Evolutionary conservation across 1,140 invertebrate genomes (phyloP), one percentile per base, ranked within the genome.

Genomic region (Dreissena rostriformis): DNA sequence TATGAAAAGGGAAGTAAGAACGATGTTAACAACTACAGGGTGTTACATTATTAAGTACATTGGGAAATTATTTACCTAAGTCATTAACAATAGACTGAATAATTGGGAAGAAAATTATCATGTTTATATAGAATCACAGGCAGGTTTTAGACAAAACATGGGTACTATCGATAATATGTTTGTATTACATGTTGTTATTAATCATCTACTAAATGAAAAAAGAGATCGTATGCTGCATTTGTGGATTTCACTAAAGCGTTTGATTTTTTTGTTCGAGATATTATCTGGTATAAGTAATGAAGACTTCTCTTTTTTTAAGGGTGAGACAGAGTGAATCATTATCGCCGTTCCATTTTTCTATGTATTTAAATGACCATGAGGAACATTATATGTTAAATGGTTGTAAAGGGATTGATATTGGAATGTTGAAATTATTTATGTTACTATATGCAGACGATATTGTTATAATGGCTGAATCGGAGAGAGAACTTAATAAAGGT

Each of bases 231-330:
- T 53, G 52, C 52, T 51, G 78, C 24, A 8, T 88, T 88, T 82
- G 49, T 88, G 8, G 88, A 88, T 80, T 89, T 80, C 76, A 78
- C 77, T 19, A 86, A 88, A 68, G 87, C 87, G 12, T 85, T 88
- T 53, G 87, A 88, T 73, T 65, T 8, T 49, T 7, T 86, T 2
- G 51, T 65, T 22, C 22, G 73, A 49, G 57, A 57, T 17, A 49
- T 28, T 53, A 66, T 87, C 66, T 87, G 78, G 84, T 53, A 63
- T 11, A 84, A 85, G 61, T 57, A 80, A 53, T 29, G 61, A 29
- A 52, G 68, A 28, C 70, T 19, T 67, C 29, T 70, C 66, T 26
- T 79, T 24, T 65, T 24, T 22, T 85, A 39, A 63, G 83, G 0
- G 83, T 85, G 4, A 15, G 83, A 7, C 77, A 85, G 55, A 67